Evolutionary conservation across 2,888 invertebrate genomes (phyloP), one percentile per base, ranked within the genome.

Genomic region (Folsomia manolachei): DNA sequence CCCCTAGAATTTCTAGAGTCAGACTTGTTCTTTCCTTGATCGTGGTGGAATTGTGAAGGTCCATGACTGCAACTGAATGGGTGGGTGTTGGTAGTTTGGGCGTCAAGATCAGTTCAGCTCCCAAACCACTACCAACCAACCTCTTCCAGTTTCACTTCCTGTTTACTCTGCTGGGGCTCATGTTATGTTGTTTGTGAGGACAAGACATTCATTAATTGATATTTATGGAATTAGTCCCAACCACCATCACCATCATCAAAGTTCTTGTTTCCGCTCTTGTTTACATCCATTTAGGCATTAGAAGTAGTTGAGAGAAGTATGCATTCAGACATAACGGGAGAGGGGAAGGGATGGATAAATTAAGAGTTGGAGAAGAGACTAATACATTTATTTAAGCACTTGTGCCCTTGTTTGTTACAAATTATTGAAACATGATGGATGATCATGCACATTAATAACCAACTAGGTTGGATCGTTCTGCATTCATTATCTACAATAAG

Each of bases 161-260:
- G 67, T 67, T 56, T 56, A 19, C 21, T 14, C 4, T 39, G 39
- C 14, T 14, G 39, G 39, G 21, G 66, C 66, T 66, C 52, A 23
- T 67, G 52, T 52, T 39, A 11, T 62, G 25, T 62, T 23, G 2
- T 25, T 62, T 21, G 4, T 62, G 4, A 26, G 67, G 75, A 75
- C 63, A 69, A 71, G 71, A 73, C 69, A 70, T 71, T 70, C 74
- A 75, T 77, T 75, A 78, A 78, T 75, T 74, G 73, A 73, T 76
- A 76, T 78, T 78, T 76, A 78, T 78, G 75, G 78, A 78, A 75
- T 78, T 74, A 74, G 71, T 63, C 67, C 53, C 62, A 27, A 63
- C 53, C 67, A 67, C 53, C 56, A 56, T 26, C 52, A 53, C 60
- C 62, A 61, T 66, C 66, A 66, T 66, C 52, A 52, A 21, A 52